A percentile compares a stretch with the other conserved stretches of the same genome.
phyloP scores from a whole-genome alignment of 2,888 invertebrate species.

The Hypomecis punctinalis region DNA sequence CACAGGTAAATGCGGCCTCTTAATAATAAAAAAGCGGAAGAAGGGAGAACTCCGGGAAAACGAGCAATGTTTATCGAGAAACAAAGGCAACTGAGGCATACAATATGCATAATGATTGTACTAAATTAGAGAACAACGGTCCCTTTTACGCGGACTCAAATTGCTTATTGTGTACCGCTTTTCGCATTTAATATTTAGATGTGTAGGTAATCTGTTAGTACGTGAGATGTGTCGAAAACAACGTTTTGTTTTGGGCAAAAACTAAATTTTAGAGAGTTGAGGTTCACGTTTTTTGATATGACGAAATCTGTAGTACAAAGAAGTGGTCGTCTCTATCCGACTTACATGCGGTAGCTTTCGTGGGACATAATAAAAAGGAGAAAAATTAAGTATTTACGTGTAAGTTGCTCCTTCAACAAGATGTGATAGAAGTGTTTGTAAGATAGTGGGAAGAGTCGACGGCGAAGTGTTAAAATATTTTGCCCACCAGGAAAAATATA shows the following conservation, averaged over 20 bases:
- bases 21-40: constrained; percentile 76
- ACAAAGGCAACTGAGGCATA: constrained; percentile 74
- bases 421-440: too few relatives aligned
- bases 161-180: constrained; percentile 72
- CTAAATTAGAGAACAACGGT: constrained; percentile 74
- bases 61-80: constrained; percentile 76
- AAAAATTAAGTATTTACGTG: too few relatives aligned
- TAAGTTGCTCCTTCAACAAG: too few relatives aligned
- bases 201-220: constrained; percentile 22
- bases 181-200: constrained; percentile 49
- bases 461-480: too few relatives aligned
- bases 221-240: neutral
- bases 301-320: too few relatives aligned
- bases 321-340: too few relatives aligned
- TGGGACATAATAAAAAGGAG: too few relatives aligned
- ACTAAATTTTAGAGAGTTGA: neutral
- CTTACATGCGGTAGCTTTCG: too few relatives aligned
- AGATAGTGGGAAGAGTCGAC: too few relatives aligned
- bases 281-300: too few relatives aligned
- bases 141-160: constrained; percentile 69
- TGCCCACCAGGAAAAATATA: too few relatives aligned
- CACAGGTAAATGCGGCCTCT: constrained; percentile 68
- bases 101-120: constrained; percentile 82
- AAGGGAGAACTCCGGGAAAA: constrained; percentile 69
- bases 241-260: neutral